Conservation (phyloP, 2,888 invertebrate species). For the Drosophila atroscutellata region DNA sequence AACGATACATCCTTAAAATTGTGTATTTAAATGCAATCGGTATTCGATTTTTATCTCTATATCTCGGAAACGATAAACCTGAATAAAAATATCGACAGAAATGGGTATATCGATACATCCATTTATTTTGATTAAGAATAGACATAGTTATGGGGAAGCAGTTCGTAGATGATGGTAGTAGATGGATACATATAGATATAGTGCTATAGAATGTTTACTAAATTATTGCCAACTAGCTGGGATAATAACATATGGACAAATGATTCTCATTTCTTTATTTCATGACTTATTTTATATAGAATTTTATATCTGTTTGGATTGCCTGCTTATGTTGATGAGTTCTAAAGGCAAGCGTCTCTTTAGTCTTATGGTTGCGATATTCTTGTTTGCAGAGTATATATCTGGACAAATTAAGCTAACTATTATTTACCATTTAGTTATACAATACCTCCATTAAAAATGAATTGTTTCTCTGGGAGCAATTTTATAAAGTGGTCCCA, state of each 20-base stretch:
- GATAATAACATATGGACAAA: neutral
- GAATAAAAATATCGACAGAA: neutral
- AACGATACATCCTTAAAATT: neutral
- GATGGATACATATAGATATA: neutral
- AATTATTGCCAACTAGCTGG: neutral
- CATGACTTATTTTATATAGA: neutral
- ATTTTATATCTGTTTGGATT: neutral
- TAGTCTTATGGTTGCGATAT: neutral
- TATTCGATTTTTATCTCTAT: neutral
- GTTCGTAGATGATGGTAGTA: no score
- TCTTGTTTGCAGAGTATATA: neutral
- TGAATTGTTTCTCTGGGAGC: neutral
- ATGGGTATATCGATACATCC: no score
- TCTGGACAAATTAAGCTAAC: neutral
- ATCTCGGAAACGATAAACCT: neutral
- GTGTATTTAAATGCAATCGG: neutral
- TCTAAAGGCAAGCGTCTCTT: neutral
- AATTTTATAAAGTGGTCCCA: neutral
- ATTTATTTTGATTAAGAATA: neutral
- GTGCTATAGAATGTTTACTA: neutral
- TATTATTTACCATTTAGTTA: neutral
- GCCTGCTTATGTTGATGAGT: no score
- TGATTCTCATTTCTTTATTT: neutral
- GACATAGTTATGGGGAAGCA: neutral
- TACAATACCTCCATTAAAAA: neutral